phyloP scores from a whole-genome alignment of 1,140 invertebrate genomes.

The Leguminivora glycinivorella region DNA sequence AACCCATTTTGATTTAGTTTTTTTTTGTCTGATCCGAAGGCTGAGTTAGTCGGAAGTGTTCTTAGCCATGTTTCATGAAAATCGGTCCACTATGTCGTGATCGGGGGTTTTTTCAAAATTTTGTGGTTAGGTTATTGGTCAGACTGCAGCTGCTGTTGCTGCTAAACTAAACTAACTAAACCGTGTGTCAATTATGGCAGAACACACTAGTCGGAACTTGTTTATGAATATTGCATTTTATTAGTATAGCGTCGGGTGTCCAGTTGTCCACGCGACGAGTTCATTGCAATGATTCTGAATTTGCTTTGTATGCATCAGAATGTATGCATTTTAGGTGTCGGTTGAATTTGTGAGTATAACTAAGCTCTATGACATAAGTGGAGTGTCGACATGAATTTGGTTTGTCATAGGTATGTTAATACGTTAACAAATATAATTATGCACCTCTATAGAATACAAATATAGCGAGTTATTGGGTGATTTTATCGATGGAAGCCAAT shows the following conservation, averaged over 20 bases:
- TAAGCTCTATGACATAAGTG: not conserved
- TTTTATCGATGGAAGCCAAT: no score
- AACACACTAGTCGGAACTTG: not conserved
- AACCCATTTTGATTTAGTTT: no score
- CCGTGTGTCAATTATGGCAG: not conserved
- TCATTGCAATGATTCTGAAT: not conserved
- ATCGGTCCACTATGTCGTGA: no score
- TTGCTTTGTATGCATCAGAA: no score
- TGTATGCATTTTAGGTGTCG: not conserved
- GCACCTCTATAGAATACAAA: no score
- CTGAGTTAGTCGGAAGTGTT: no score
- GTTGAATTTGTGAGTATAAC: not conserved
- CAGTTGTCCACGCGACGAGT: not conserved
- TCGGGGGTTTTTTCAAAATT: no score
- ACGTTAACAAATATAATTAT: not conserved
- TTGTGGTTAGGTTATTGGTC: no score
- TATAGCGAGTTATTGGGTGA: no score
- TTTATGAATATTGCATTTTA: slow-evolving; percentile 6
- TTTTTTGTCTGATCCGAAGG: no score
- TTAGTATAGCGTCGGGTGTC: not conserved
- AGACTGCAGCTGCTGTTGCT: no score
- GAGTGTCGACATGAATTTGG: not conserved
- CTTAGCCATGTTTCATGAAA: no score
- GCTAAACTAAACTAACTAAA: not conserved
- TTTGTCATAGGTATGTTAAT: not conserved